Percentiles rank a stretch among this genome's conserved stretches.
phyloP scores from a whole-genome alignment of 1,140 invertebrate species.

The Muscidifurax raptorellus region DNA sequence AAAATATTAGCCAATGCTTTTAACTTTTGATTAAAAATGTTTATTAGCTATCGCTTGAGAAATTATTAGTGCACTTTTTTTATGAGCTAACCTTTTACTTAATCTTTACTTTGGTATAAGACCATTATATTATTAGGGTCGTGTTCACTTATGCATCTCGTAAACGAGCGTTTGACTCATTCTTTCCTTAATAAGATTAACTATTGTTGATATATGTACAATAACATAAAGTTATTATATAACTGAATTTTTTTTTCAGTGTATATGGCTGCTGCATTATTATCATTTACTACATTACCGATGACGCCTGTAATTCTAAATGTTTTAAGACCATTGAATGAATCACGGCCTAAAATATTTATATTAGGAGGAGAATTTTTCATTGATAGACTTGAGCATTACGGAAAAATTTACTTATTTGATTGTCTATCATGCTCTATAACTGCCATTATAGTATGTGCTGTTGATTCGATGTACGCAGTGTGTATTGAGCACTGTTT shows the following conservation, averaged over 20 bases:
- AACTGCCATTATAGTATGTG: neutral
- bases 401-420: neutral
- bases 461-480: neutral
- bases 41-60: no score
- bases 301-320: neutral
- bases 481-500: neutral
- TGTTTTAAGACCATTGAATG: neutral
- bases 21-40: no score
- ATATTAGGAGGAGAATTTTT: slow-evolving; percentile 8
- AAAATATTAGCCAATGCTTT: no score
- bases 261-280: neutral
- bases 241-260: neutral
- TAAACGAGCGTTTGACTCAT: no score
- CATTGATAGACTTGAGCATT: neutral
- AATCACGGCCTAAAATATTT: neutral
- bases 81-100: no score
- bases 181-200: no score
- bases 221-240: no score
- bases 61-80: no score
- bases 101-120: no score
- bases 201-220: no score
- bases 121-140: no score
- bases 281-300: neutral
- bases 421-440: neutral
- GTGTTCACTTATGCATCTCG: no score